Evolutionary conservation across 2,797 vertebrate species (phyloP), one percentile per base, ranked within the genome.

Genomic region (Amphiprion clarkii): DNA sequence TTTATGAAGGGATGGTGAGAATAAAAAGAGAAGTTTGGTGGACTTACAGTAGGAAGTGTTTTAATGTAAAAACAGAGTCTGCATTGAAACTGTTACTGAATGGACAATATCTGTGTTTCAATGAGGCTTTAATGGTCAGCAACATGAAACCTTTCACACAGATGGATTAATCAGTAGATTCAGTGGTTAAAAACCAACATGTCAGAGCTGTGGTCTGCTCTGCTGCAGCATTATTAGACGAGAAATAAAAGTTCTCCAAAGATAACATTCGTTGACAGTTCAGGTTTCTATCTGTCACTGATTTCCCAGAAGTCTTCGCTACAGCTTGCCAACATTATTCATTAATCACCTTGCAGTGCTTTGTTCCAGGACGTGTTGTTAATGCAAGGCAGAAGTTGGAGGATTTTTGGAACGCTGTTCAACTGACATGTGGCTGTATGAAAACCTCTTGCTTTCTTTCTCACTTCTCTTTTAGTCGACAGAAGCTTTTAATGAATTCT

Each of bases 221-320:
- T 54, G n/a, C 44, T 57, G 55, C 54, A 31, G 17, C 33, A 6
- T 1, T 11, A 33, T 27, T 5, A 58, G 0, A 11, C 53, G 7
- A 49, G 5, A 27, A 23, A 16, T 7, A 62, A 63, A 72, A 6
- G 9, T 14, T 7, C 16, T 48, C 23, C 14, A 49, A 79, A 70
- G 67, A 25, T 66, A 56, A 29, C 46, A 52, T 61, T 33, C 57
- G 78, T 79, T 36, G 71, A 81, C 49, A 61, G 40, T 49, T 84
- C 67, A 69, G 76, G 62, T 83, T 87, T 85, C 72, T 83, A 61
- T 83, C 71, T 81, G 77, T 83, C 83, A 86, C 51, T 57, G 78
- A 90, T 85, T 92, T 90, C 90, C 85, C 86, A 85, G 83, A 89
- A 90, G 79, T 71, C 76, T 87, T 52, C 59, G 42, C 71, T 27